Evolutionary conservation across 2,888 invertebrate species (phyloP).

Genomic region (Timandra comae): DNA sequence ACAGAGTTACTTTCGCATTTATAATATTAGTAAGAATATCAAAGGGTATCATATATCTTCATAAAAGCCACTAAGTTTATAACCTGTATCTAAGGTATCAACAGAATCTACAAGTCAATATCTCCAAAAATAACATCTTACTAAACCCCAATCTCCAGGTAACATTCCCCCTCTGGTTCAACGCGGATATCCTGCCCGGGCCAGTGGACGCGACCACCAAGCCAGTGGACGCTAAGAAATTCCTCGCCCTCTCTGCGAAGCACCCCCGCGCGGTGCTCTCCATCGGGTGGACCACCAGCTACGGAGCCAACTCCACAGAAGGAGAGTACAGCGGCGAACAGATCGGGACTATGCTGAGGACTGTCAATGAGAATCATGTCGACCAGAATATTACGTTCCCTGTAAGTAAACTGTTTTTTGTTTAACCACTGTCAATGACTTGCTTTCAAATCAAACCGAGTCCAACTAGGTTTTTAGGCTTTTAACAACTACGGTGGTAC

Average conservation of each 20-base stretch:
- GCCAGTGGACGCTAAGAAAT: constrained; percentile 80
- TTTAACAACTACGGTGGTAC: no score
- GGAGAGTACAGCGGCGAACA: constrained; percentile 80
- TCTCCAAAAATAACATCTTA: not conserved
- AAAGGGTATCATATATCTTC: no score
- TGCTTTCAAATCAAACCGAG: no score
- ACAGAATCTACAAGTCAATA: no score
- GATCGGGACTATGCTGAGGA: constrained; percentile 81
- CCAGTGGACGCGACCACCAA: constrained; percentile 77
- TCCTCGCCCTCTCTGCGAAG: constrained; percentile 77
- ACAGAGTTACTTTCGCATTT: no score
- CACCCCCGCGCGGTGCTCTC: constrained; percentile 83
- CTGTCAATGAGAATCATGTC: constrained; percentile 71
- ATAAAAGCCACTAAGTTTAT: no score
- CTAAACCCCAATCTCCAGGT: constrained; percentile 57
- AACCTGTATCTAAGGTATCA: no score
- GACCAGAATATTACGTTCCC: constrained; percentile 88
- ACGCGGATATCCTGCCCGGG: constrained; percentile 90
- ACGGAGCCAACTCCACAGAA: constrained; percentile 66
- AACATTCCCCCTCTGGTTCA: constrained; percentile 87
- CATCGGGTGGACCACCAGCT: constrained; percentile 88
- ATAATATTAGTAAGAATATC: no score
- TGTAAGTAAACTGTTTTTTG: constrained; percentile 59
- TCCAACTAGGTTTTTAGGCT: no score
- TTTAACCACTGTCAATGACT: no score